phyloP scores from a whole-genome alignment of 2,888 invertebrate species.

The Epiperipatus broadwayi region DNA sequence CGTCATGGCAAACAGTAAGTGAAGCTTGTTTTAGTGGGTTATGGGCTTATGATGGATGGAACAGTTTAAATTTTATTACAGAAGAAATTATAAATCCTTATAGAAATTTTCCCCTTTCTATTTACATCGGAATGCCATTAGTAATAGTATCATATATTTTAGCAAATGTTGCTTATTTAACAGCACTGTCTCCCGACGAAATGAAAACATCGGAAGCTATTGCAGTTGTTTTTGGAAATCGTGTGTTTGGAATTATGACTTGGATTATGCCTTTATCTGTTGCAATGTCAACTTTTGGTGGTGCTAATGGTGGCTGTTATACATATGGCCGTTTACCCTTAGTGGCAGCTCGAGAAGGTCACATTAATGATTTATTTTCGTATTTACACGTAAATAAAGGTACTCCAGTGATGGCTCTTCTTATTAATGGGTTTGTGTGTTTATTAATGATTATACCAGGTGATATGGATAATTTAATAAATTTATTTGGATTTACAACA shows the following conservation, averaged over 20 bases:
- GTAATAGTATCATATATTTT: slow-evolving; percentile 82
- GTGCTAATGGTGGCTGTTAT: slow-evolving; percentile 28
- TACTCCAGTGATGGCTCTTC: slow-evolving; percentile 82
- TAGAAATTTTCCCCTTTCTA: slow-evolving; percentile 34
- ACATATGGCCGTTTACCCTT: slow-evolving; percentile 10
- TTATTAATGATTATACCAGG: slow-evolving; percentile 84
- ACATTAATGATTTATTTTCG: slow-evolving; percentile 68
- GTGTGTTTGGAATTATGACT: slow-evolving; percentile 49
- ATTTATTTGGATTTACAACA: slow-evolving; percentile 93
- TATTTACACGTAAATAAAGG: slow-evolving; percentile 75
- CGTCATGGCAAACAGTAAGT: slow-evolving; percentile 62
- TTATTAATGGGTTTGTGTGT: no score
- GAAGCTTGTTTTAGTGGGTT: slow-evolving; percentile 84
- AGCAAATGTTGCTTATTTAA: slow-evolving; percentile 82
- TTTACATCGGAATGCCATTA: slow-evolving; percentile 72
- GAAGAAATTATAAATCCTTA: slow-evolving; percentile 96
- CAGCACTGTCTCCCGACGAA: slow-evolving; percentile 80
- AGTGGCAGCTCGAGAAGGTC: slow-evolving; percentile 80
- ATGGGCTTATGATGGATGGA: slow-evolving; percentile 92
- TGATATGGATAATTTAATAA: slow-evolving; percentile 79
- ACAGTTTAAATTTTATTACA: slow-evolving; percentile 96
- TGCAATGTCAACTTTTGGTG: slow-evolving; percentile 27
- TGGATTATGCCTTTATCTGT: slow-evolving; percentile 33
- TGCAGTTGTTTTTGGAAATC: slow-evolving; percentile 40
- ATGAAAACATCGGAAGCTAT: slow-evolving; percentile 81